Evolutionary conservation across 2,888 invertebrate genomes (phyloP), one percentile per base, ranked within the genome.

Genomic region (Eretmocerus hayati): DNA sequence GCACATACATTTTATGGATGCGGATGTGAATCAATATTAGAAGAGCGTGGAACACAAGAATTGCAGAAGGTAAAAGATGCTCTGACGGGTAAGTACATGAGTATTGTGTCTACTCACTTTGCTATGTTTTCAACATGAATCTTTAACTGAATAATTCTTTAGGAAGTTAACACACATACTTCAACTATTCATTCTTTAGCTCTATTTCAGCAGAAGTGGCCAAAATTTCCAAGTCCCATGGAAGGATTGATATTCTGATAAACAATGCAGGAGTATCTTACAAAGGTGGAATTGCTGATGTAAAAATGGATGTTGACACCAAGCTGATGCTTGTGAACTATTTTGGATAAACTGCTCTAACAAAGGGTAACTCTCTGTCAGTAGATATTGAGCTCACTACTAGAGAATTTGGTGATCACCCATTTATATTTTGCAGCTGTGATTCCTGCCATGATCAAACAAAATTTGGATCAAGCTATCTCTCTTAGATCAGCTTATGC

Each of bases 281-380:
- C 50, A 77, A 93, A 59, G 91, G 91, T 1, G 79, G 81, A 57
- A 81, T 86, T 42, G 59, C 82, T 18, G 77, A 84, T 38, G 91
- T 95, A 0, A 77, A 80, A 35, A 71, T 90, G 32, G 85, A 89
- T 65, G 90, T 95, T 9, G 87, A 92, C 70, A 77, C 84, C 52
- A 83, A 85, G 74, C 78, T 96, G 36, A 95, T 97, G 95, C 74
- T 81, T 31, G 84, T 93, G 6, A 99, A 99, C 75, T 97, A 91
- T 72, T 92, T 97, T 75, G 95, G 95, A 15, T 81, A 92, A 56
- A 83, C 95, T 45, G 88, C 87, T 30, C 73, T 97, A 21, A 91
- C 93, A 1, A 93, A 92, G 84, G 89, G 93, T 90, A 75, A 64
- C 64, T 58, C 43, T 33, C 42, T 30, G 5, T 31, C 13, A 11